Percentiles rank a stretch among this genome's conserved stretches.
These are phyloP conservation scores for Takifugu rubripes DNA, from an alignment of 2,797 vertebrate genomes.

Conservation along the genomic window DNA sequence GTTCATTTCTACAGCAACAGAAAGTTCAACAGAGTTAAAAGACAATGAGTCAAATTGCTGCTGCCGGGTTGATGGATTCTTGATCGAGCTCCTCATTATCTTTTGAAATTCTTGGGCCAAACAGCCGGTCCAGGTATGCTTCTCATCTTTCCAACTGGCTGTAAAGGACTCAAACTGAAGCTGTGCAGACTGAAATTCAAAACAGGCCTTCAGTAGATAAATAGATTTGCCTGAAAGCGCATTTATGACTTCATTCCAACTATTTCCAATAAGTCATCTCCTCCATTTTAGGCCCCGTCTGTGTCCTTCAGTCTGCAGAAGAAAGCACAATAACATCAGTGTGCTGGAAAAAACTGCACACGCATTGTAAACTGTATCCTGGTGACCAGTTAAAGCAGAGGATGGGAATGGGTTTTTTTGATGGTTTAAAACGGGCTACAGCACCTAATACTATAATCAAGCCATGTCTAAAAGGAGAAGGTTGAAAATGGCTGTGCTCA, in stretches of 20 bases:
- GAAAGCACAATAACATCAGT: slow-evolving; percentile 54
- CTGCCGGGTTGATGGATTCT: slow-evolving; percentile 12
- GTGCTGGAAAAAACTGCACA: slow-evolving; percentile 47
- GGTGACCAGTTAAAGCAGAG: slow-evolving; percentile 36
- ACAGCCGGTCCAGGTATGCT: slow-evolving; percentile 29
- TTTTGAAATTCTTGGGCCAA: slow-evolving; percentile 10
- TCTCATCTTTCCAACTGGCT: slow-evolving; percentile 35
- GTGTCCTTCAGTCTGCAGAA: slow-evolving; percentile 44
- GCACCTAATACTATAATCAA: background rate
- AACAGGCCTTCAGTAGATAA: slow-evolving; percentile 55
- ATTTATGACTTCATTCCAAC: slow-evolving; percentile 55
- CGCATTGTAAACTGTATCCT: slow-evolving; percentile 29
- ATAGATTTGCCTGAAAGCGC: slow-evolving; percentile 50
- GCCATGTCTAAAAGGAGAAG: background rate
- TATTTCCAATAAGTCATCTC: slow-evolving; percentile 52
- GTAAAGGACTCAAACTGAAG: slow-evolving; percentile 25
- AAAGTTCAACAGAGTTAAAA: slow-evolving; percentile 23
- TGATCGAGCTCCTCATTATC: slow-evolving; percentile 15
- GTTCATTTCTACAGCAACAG: background rate
- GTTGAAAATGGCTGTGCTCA: background rate
- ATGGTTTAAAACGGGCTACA: slow-evolving; percentile 43
- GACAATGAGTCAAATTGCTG: background rate
- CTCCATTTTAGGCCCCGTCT: slow-evolving; percentile 48
- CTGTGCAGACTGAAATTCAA: slow-evolving; percentile 39
- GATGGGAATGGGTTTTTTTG: background rate